Evolutionary conservation across 2,797 vertebrate species (phyloP), one percentile per base, ranked within the genome.

Genomic region (Echeneis naucrates): DNA sequence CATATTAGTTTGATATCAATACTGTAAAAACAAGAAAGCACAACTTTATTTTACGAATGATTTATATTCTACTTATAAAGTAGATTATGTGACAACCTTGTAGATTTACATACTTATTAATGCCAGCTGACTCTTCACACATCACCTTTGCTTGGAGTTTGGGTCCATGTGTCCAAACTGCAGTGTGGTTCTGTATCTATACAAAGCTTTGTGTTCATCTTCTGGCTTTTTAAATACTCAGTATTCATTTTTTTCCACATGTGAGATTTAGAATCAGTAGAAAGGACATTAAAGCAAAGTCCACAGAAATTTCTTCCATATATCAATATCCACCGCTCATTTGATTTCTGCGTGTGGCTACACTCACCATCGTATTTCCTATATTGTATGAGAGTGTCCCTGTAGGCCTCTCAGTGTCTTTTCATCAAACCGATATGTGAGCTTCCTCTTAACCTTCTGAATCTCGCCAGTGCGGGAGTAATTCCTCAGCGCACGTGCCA

Each of bases 391-490:
- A 0, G 53, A 68, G 17, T 86, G 80, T 69, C 79, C 91, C 66
- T 91, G 93, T 3, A 95, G 87, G 16, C 90, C 85, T 80, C 82
- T 90, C 52, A 95, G 89, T 0, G 94, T 95, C 69, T 87, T 90
- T 81, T 94, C 94, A 14, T 91, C 88, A 52, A 95, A 96, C 44
- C 87, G 88, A 64, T 96, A 96, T 0, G 94, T 96, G 50, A 96
- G 94, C 77, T 96, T 96, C 51, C 93, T 88, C 75, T 96, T 96
- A 65, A 96, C 94, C 76, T 96, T 96, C 79, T 90, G 88, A 80
- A 96, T 95, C 86, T 96, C 94, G 2, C 95, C 95, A 0, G 94
- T 95, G 72, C 93, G 91, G 2, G 93, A 92, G 81, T 96, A 95
- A 86, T 95, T 96, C 62, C 95, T 87, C 13, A 96, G 81, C 0